phyloP scores from a whole-genome alignment of 1,140 invertebrate genomes.

The Camponotus pennsylvanicus region DNA sequence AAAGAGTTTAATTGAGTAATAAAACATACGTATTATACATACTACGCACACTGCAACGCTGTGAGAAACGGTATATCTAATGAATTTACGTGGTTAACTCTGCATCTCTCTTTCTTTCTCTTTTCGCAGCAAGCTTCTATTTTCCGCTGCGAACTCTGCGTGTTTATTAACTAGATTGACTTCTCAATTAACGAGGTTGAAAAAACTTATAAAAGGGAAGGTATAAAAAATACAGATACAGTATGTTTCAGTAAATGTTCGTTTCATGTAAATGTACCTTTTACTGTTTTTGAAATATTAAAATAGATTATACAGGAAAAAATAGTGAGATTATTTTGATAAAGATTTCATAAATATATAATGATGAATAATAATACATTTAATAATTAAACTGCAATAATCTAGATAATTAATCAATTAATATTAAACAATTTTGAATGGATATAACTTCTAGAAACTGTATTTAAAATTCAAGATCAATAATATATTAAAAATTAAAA shows the following conservation, averaged over 20 bases:
- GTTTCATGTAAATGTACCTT: no score
- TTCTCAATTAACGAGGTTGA: slow-evolving; percentile 22
- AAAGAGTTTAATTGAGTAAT: slow-evolving; percentile 73
- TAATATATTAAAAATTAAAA: no score
- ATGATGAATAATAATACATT: background rate
- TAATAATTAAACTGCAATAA: background rate
- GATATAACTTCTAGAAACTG: background rate
- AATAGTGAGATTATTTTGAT: background rate
- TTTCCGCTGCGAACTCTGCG: background rate
- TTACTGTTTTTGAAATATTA: background rate
- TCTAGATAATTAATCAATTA: background rate
- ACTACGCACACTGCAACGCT: slow-evolving; percentile 13
- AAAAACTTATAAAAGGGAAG: slow-evolving; percentile 11
- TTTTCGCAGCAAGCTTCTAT: slow-evolving; percentile 4
- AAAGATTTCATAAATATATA: background rate
- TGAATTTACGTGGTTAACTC: slow-evolving; percentile 62
- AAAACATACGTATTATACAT: slow-evolving; percentile 67
- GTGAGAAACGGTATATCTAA: slow-evolving; percentile 41
- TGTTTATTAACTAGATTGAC: slow-evolving; percentile 54
- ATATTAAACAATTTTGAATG: slow-evolving; percentile 11
- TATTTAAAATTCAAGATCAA: background rate
- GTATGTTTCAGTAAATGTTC: background rate
- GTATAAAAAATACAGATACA: background rate
- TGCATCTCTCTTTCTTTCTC: background rate
- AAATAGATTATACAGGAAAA: background rate